phyloP scores from a whole-genome alignment of 2,113 vertebrate genomes.

The Paralichthys olivaceus region DNA sequence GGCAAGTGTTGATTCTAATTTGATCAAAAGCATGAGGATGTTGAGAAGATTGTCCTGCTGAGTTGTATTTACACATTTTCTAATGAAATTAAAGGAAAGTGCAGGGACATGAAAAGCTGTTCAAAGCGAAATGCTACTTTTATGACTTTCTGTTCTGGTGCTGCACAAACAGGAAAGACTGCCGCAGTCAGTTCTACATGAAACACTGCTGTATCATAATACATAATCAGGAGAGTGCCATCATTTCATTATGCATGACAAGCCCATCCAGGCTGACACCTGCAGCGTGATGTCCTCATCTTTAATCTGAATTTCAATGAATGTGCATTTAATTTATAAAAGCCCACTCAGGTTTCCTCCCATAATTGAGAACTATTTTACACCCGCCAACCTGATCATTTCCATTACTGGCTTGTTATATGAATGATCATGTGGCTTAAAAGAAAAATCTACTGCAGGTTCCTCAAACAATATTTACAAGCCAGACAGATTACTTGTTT shows the following conservation, averaged over 20 bases:
- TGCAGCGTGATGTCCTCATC: slow-evolving; percentile 35
- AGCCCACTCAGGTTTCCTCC: slow-evolving; percentile 9
- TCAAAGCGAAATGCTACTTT: slow-evolving; percentile 49
- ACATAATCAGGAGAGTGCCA: slow-evolving; percentile 35
- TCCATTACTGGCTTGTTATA: slow-evolving; percentile 9
- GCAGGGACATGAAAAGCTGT: slow-evolving; percentile 36
- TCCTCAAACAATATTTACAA: slow-evolving; percentile 27
- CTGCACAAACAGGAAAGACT: slow-evolving; percentile 26
- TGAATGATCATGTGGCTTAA: slow-evolving; percentile 16
- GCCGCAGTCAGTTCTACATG: slow-evolving; percentile 11
- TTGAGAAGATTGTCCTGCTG: slow-evolving; percentile 39
- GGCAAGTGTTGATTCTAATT: slow-evolving; percentile 47
- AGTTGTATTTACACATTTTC: slow-evolving; percentile 44
- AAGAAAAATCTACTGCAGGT: slow-evolving; percentile 11
- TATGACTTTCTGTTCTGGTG: slow-evolving; percentile 50
- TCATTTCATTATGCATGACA: slow-evolving; percentile 29
- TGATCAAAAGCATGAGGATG: slow-evolving; percentile 35
- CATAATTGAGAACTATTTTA: slow-evolving; percentile 27
- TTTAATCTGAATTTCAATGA: slow-evolving; percentile 44
- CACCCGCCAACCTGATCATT: background rate
- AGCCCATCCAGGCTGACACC: slow-evolving; percentile 26
- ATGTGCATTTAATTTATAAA: slow-evolving; percentile 38
- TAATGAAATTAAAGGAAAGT: slow-evolving; percentile 53
- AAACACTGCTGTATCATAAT: slow-evolving; percentile 9
- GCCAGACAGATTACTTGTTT: slow-evolving; percentile 7